Evolutionary conservation across 2,797 vertebrate genomes (phyloP), one percentile per base, ranked within the genome.

Genomic region (Enteromius viviparus): DNA sequence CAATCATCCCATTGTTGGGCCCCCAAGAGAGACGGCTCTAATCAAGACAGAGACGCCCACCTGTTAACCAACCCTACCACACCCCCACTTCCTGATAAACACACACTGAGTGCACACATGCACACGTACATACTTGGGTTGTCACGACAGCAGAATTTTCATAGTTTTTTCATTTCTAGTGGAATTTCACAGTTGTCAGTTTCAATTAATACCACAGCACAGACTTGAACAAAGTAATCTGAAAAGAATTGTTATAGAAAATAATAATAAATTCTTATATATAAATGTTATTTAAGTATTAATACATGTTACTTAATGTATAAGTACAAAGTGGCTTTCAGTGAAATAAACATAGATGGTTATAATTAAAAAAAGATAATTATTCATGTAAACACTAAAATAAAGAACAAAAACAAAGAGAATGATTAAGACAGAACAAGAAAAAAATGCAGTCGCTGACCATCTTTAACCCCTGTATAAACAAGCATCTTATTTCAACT

Each of bases 31-130:
- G 76, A 68, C 11, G 4, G 15, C 51, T 70, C 65, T 77, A 60
- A 84, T 82, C 76, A 75, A 34, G 79, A 66, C 42, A 55, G 74
- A 77, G 64, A 84, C 76, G 81, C 80, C 84, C 82, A 88, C 86
- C 87, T 87, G 79, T 83, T 85, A 81, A 58, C 74, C 66, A 76
- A 77, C 55, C 29, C 65, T 42, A 68, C 74, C 81, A 83, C 81
- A 83, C 79, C 45, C 79, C 65, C 45, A 29, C 74, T 71, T 70
- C 72, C 72, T 72, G 76, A 78, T 79, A 79, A 80, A 69, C 72
- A 81, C 51, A 7, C 71, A 23, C 14, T 65, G 29, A 66, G 32
- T 11, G 23, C 23, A 69, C 49, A 74, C 71, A 45, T 37, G 29
- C 49, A 76, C 45, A 60, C 34, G 55, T 49, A 75, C 29, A 12